phyloP scores from a whole-genome alignment of 2,888 invertebrate species.

The Agelastica alni region DNA sequence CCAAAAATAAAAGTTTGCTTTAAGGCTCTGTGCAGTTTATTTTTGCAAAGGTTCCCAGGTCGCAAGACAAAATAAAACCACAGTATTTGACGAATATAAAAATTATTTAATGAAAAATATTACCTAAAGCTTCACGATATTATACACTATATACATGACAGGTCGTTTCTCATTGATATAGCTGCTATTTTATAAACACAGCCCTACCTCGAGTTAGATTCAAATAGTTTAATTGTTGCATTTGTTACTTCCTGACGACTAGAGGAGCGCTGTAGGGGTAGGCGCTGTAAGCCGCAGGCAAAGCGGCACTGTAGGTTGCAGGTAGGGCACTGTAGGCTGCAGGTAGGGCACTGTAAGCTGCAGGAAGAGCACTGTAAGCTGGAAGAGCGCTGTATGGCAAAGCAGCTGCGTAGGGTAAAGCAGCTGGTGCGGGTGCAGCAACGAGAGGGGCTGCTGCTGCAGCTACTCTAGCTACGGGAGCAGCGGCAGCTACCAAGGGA shows the following conservation, averaged over 20 bases:
- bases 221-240: background rate
- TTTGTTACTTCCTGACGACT: conserved; percentile 13
- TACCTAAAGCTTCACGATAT: conserved; percentile 21
- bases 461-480: conserved; percentile 19
- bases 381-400: conserved; percentile 15
- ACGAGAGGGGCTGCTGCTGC: conserved; percentile 18
- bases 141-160: conserved; percentile 25
- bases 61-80: too few species aligned
- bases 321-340: conserved; percentile 13
- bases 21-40: too few species aligned
- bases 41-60: too few species aligned
- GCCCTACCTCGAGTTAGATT: too few species aligned
- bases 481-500: conserved; percentile 22
- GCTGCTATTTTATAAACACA: too few species aligned
- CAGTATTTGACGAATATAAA: conserved; percentile 15
- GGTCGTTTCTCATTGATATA: conserved; percentile 1
- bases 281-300: conserved; percentile 16
- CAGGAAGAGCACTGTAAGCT: conserved; percentile 13
- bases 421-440: conserved; percentile 1
- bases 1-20: too few species aligned
- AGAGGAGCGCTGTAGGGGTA: conserved; percentile 15
- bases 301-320: conserved; percentile 11
- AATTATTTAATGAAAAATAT: conserved; percentile 16
- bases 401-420: background rate
- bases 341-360: conserved; percentile 15